Base-by-base conservation (phyloP, 2,888 invertebrate species). In the Psococerastis gibbosa region DNA sequence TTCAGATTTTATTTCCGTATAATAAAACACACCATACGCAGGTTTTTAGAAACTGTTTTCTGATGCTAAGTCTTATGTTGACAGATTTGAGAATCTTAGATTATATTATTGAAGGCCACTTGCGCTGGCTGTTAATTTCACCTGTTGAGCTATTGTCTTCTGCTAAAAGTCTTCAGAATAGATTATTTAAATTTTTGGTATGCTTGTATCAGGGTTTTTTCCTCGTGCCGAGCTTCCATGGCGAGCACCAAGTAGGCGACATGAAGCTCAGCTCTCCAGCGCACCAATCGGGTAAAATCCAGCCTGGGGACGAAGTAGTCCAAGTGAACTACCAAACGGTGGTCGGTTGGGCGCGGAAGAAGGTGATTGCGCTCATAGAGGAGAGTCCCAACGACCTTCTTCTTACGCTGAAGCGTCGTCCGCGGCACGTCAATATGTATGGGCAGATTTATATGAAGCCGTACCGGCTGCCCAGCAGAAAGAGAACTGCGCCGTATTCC, bases 241-340 rank as follows among this genome's bases (percentile, higher is more conserved):
- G 73, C 4, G 62, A 68, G 5, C 72, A 72, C 57, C 82, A 87
- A 58, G 81, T 97, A 46, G 83, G 83, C 15, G 83, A 84, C 57
- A 81, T 94, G 43, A 85, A 88, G 59, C 80, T 81, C 61, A 81
- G 88, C 55, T 88, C 89, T 42, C 88, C 91, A 2, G 91, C 94
- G 32, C 89, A 92, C 64, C 76, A 82, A 27, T 84, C 85, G 52
- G 84, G 84, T 2, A 87, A 85, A 64, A 80, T 97, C 55, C 91
- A 91, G 62, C 81, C 83, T 53, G 95, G 94, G 0, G 95, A 97
- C 64, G 95, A 97, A 68, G 85, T 97, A 52, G 81, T 95, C 33
- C 88, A 91, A 69, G 85, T 85, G 51, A 70, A 70, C 57, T 67
- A 69, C 52, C 69, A 71, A 53, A 70, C 70, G 33, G 70, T 71